Evolutionary conservation across 92 coral and sea anemone species (phyloP).

Genomic region (Paragorgia papillata): DNA sequence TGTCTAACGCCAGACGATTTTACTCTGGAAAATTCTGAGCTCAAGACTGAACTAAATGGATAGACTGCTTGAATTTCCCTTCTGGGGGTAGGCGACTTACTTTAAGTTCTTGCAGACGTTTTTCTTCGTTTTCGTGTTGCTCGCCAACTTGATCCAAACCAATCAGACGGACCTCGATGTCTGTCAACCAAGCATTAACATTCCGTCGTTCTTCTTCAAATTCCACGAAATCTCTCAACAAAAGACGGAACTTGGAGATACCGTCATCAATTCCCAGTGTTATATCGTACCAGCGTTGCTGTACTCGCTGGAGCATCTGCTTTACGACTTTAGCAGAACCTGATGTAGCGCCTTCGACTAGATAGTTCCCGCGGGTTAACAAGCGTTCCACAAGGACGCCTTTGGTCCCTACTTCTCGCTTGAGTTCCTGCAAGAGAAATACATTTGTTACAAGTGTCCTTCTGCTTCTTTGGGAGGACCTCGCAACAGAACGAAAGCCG

Average conservation of each 20-base stretch:
- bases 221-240: conserved; percentile 54
- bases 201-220: conserved; percentile 77
- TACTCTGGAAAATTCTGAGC: no score
- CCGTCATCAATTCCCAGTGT: conserved; percentile 63
- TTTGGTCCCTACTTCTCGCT: conserved; percentile 70
- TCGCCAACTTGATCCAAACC: conserved; percentile 86
- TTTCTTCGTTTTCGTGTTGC: conserved; percentile 69
- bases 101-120: conserved; percentile 80
- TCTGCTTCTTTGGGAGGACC: no score
- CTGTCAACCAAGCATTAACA: conserved; percentile 86
- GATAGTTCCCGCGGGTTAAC: conserved; percentile 77
- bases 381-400: conserved; percentile 88
- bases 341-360: conserved; percentile 65
- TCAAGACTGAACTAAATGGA: no score
- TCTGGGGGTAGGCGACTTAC: conserved; percentile 39
- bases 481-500: no score
- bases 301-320: conserved; percentile 73
- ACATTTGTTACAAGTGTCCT: no score
- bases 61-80: no score
- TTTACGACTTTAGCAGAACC: conserved; percentile 64
- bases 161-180: conserved; percentile 82
- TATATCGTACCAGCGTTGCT: conserved; percentile 75
- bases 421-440: conserved; percentile 59
- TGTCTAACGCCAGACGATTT: no score
- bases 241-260: conserved; percentile 65